Evolutionary conservation across 2,797 vertebrate genomes (phyloP).

Genomic region (Tarsius wallacei): DNA sequence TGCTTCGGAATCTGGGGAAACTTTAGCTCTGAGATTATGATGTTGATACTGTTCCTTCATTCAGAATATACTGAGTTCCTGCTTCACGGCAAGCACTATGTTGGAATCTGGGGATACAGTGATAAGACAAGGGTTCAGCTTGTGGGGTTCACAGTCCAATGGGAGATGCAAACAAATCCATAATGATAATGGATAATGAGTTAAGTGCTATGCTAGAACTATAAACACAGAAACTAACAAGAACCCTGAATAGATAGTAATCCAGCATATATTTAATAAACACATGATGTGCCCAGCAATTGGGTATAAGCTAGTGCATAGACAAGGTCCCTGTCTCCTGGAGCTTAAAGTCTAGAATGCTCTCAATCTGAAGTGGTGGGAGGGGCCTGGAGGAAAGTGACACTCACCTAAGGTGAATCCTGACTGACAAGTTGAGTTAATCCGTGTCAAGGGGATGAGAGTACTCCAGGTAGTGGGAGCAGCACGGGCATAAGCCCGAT

Average conservation of each 20-base stretch:
- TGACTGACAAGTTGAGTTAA: neutral
- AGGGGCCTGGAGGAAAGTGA: neutral
- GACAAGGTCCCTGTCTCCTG: neutral
- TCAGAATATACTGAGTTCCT: neutral
- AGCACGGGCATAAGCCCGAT: neutral
- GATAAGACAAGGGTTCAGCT: neutral
- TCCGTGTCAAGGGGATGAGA: neutral
- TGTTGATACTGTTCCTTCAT: neutral
- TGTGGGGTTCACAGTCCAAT: neutral
- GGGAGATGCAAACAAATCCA: constrained; percentile 23
- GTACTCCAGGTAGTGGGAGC: neutral
- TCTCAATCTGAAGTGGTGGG: neutral
- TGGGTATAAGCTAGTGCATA: neutral
- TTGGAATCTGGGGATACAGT: neutral
- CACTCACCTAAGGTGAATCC: neutral
- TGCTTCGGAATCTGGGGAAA: constrained; percentile 31
- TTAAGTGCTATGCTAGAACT: neutral
- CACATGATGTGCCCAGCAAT: neutral
- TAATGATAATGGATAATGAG: neutral
- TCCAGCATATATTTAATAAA: neutral
- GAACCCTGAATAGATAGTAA: neutral
- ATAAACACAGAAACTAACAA: neutral
- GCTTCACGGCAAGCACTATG: neutral
- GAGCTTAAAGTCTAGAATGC: neutral
- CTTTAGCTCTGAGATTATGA: neutral